Percentiles rank a stretch among this genome's conserved stretches.
phyloP scores from a whole-genome alignment of 2,888 invertebrate species.

The Lissonota sp. region DNA sequence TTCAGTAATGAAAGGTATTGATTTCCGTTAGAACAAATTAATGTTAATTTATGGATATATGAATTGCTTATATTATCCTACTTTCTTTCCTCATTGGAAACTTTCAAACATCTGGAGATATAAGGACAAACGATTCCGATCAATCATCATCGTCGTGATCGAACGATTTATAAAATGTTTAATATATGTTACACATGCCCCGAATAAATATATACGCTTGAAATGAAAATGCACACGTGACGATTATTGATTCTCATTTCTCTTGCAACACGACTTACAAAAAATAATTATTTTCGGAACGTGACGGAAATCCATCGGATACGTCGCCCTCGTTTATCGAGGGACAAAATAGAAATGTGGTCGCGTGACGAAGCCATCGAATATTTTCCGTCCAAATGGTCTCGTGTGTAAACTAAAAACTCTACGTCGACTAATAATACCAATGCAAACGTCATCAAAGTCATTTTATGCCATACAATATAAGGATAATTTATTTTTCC shows the following conservation, averaged over 20 bases:
- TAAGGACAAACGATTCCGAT: background rate
- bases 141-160: background rate
- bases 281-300: constrained; percentile 2
- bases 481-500: too few species aligned
- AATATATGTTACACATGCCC: too few species aligned
- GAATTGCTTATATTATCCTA: too few species aligned
- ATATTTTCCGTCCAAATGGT: constrained; percentile 2
- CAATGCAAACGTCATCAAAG: background rate
- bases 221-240: too few species aligned
- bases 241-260: too few species aligned
- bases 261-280: too few species aligned
- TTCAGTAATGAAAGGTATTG: too few species aligned
- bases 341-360: background rate
- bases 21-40: too few species aligned
- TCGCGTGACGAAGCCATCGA: background rate
- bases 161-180: background rate
- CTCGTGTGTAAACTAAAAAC: background rate
- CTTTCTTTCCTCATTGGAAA: too few species aligned
- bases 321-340: background rate
- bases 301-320: background rate
- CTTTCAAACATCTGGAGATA: too few species aligned
- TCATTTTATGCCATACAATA: background rate
- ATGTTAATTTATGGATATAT: too few species aligned
- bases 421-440: constrained; percentile 8
- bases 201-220: too few species aligned